These are phyloP conservation scores for Euplagia quadripunctaria DNA, from an alignment of 2,888 invertebrate species.

Conservation along the genomic window DNA sequence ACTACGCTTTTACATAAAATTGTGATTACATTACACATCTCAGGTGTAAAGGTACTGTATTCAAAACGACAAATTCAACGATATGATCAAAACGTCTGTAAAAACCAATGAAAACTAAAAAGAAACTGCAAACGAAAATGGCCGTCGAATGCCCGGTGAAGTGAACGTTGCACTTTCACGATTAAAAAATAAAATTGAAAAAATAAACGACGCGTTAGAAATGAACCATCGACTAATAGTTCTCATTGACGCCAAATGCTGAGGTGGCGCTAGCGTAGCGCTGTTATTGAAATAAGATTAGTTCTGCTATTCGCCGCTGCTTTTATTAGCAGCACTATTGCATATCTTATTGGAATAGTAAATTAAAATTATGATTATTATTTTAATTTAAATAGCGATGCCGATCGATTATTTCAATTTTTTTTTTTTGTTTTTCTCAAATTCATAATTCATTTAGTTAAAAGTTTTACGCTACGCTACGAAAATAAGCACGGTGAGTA, in stretches of 20 bases:
- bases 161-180: conserved; percentile 86
- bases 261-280: conserved; percentile 66
- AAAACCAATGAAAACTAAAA: conserved; percentile 82
- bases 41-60: conserved; percentile 42
- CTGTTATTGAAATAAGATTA: conserved; percentile 54
- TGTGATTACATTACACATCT: conserved; percentile 36
- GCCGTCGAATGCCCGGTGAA: conserved; percentile 80
- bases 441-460: background rate
- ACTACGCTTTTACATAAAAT: conserved; percentile 19
- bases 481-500: background rate
- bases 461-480: background rate
- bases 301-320: conserved; percentile 83
- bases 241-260: conserved; percentile 63
- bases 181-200: conserved; percentile 79
- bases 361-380: conserved; percentile 9
- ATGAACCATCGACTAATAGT: conserved; percentile 79
- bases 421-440: background rate
- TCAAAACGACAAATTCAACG: conserved; percentile 61
- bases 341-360: conserved; percentile 51
- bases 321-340: conserved; percentile 67
- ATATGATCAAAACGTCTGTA: conserved; percentile 81
- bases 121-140: conserved; percentile 79
- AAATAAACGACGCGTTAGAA: conserved; percentile 75
- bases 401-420: background rate
- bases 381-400: background rate